Percentiles rank a stretch among this genome's conserved stretches.
phyloP scores from a whole-genome alignment of 2,888 invertebrate genomes.

The Drosophila niveifrons region DNA sequence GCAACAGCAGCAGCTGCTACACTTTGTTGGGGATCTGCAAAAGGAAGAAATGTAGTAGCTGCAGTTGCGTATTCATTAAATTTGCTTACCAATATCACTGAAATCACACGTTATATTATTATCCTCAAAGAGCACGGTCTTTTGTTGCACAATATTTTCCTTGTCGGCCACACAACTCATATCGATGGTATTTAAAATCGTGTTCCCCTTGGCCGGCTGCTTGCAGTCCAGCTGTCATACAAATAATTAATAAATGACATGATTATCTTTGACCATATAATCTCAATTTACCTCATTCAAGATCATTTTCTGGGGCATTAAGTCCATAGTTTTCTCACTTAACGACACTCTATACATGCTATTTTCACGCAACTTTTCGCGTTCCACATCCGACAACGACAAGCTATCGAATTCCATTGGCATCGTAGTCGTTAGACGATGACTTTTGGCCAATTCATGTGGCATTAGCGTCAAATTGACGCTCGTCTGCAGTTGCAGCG shows the following conservation, averaged over 20 bases:
- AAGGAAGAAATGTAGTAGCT: neutral
- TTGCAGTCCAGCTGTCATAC: conserved; percentile 17
- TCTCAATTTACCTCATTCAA: conserved; percentile 21
- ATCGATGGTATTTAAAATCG: conserved; percentile 12
- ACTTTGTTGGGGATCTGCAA: conserved; percentile 26
- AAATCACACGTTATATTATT: conserved; percentile 48
- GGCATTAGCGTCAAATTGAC: conserved; percentile 63
- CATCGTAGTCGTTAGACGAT: neutral
- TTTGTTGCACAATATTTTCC: conserved; percentile 7
- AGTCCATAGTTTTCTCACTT: conserved; percentile 60
- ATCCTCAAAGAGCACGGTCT: conserved; percentile 37
- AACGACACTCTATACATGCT: conserved; percentile 29
- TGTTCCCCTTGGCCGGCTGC: neutral
- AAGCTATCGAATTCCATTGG: conserved; percentile 47
- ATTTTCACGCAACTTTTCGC: conserved; percentile 37
- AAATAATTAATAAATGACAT: neutral
- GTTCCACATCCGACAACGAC: conserved; percentile 40
- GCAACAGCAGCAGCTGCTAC: neutral
- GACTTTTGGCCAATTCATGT: conserved; percentile 34
- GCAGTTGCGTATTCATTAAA: neutral
- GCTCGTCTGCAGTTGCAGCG: conserved; percentile 58
- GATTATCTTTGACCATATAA: too few species aligned
- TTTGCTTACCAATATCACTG: conserved; percentile 38
- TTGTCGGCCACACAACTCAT: conserved; percentile 7
- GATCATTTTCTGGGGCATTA: conserved; percentile 33